phyloP scores from a whole-genome alignment of 2,888 invertebrate species.

The Protonemura montana region DNA sequence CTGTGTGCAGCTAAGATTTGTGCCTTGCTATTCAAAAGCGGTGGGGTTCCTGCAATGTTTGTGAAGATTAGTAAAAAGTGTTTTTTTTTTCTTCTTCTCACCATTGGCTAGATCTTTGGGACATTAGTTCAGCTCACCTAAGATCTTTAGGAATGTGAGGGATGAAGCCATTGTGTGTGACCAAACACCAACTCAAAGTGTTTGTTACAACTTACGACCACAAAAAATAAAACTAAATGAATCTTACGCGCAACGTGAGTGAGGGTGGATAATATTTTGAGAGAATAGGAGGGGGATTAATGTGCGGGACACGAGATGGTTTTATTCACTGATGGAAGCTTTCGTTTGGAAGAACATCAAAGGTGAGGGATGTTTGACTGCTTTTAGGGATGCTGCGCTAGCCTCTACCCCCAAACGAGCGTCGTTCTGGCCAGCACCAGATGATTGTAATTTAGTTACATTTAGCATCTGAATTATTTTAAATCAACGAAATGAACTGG shows the following conservation, averaged over 20 bases:
- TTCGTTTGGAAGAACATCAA: slow-evolving; percentile 7
- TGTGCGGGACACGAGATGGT: background rate
- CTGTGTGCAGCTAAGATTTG: background rate
- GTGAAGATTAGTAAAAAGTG: slow-evolving; percentile 23
- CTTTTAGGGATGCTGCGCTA: background rate
- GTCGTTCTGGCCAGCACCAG: background rate
- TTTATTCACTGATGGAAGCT: background rate
- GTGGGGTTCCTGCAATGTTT: slow-evolving; percentile 7
- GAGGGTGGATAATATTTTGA: background rate
- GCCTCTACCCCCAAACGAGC: background rate
- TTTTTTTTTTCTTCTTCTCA: background rate
- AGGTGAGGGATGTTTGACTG: background rate
- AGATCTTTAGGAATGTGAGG: slow-evolving; percentile 32
- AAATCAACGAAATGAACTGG: background rate
- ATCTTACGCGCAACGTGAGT: background rate
- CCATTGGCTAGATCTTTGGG: background rate
- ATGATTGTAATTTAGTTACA: background rate
- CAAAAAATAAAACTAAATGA: slow-evolving; percentile 23
- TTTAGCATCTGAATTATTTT: slow-evolving; percentile 3
- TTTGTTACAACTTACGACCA: slow-evolving; percentile 37
- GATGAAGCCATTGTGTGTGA: slow-evolving; percentile 38
- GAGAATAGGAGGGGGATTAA: background rate
- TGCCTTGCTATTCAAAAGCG: background rate
- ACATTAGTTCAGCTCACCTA: slow-evolving; percentile 16
- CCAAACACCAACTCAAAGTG: slow-evolving; percentile 23